A percentile compares a stretch with the other conserved stretches of the same genome.
These are phyloP conservation scores for Laupala kohalensis DNA, from an alignment of 1,140 invertebrate species.

Conservation along the genomic window DNA sequence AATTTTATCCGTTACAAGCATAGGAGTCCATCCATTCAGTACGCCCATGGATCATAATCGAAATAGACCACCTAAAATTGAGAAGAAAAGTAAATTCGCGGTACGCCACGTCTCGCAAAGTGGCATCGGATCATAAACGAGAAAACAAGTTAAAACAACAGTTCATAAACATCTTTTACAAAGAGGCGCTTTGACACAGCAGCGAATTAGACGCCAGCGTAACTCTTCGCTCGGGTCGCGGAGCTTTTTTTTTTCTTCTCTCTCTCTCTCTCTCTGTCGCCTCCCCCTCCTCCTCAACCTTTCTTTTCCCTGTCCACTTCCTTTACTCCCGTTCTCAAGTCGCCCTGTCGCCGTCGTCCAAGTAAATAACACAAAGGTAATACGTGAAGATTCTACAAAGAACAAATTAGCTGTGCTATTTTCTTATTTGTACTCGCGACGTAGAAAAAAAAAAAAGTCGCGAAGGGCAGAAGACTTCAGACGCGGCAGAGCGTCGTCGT, in stretches of 20 bases:
- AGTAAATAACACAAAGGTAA: background rate
- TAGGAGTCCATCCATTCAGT: too few relatives aligned
- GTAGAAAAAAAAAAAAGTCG: background rate
- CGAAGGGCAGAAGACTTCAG: background rate
- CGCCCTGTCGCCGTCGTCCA: background rate
- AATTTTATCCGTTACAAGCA: too few relatives aligned
- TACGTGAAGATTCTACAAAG: background rate
- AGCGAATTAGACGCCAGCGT: background rate
- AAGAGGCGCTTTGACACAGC: background rate
- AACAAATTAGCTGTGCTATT: background rate
- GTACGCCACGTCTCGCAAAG: too few relatives aligned
- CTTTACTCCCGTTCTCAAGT: background rate
- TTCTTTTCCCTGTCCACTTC: background rate
- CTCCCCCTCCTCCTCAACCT: background rate
- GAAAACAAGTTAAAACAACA: background rate
- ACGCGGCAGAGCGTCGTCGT: too few relatives aligned
- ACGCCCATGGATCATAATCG: too few relatives aligned
- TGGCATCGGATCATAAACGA: background rate
- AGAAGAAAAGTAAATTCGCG: too few relatives aligned
- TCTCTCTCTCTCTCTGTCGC: background rate
- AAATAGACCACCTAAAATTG: too few relatives aligned
- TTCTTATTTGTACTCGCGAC: background rate
- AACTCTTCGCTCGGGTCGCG: background rate
- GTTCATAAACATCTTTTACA: background rate
- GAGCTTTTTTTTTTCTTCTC: background rate